Base-by-base conservation (phyloP, 2,888 invertebrate species). In the Lathronympha strigana region DNA sequence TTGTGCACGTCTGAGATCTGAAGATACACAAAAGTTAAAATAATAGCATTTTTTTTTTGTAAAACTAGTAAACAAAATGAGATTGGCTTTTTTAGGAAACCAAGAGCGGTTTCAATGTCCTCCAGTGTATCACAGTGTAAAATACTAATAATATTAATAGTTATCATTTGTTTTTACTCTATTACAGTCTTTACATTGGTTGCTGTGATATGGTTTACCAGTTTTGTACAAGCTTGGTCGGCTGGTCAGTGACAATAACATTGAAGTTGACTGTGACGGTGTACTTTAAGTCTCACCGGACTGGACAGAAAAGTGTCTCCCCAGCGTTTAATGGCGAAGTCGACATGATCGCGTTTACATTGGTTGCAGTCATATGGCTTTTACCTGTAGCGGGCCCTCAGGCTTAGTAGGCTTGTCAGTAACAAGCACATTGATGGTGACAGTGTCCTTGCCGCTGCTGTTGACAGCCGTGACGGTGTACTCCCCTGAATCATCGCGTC, bases 371-470 rank as follows among this genome's bases (percentile, higher is more conserved):
- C 9, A 15, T 38, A 43, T 43, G 19, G 43, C n/a, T n/a, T 38
- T 71, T 62, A 96, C 95, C 92, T 96, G 95, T 13, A 98, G 83
- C 9, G 98, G 98, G 74, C 98, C 98, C 86, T 98, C 97, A 1
- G 98, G 98, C 67, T 95, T 92, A 47, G 93, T 90, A 0, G 98
- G 98, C 78, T 97, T 98, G 81, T 98, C 98, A 9, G 96, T 97
- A 63, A 98, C 95, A 3, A 94, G 94, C 1, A 98, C 97, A 71
- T 95, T 95, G 69, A 98, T 94, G 2, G 95, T 95, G 36, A 97
- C 97, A 11, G 94, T 93, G 74, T 98, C 98, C 78, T 95, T 96
- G 73, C 98, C 98, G 49, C 97, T 97, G 61, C 95, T 95, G 84
- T 98, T 98, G 67, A 95, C 94, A 0, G 98, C 98, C 0, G 95